These are phyloP conservation scores for Oncorhynchus masou DNA, from an alignment of 2,113 vertebrate genomes.

Conservation along the genomic window DNA sequence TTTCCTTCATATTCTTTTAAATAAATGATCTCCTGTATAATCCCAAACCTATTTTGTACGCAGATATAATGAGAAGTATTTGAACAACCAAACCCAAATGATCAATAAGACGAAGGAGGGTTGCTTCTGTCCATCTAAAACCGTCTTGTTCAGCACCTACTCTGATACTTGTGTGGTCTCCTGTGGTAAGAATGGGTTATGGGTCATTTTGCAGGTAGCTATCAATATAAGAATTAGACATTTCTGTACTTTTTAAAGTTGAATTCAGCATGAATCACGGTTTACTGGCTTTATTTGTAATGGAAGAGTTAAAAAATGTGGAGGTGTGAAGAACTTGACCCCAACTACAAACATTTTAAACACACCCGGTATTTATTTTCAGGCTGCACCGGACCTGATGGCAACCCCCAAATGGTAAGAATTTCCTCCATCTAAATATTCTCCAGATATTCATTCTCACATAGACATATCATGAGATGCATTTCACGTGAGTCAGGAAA, in stretches of 20 bases:
- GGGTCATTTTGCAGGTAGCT: not conserved
- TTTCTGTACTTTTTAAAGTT: too few relatives aligned
- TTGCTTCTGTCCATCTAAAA: constrained; percentile 80
- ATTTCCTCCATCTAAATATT: not conserved
- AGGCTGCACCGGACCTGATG: constrained; percentile 83
- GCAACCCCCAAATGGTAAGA: constrained; percentile 74
- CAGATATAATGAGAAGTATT: constrained; percentile 13
- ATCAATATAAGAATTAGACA: too few relatives aligned
- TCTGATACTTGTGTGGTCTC: constrained; percentile 64
- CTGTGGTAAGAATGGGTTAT: constrained; percentile 68
- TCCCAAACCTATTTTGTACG: not conserved
- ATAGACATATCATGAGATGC: not conserved
- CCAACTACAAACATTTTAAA: not conserved
- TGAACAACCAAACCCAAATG: not conserved
- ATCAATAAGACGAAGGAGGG: constrained; percentile 73
- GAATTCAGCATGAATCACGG: too few relatives aligned
- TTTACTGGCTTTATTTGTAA: not conserved
- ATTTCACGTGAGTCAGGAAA: not conserved
- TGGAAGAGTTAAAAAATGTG: not conserved
- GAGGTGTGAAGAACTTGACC: not conserved
- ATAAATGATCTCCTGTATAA: not conserved
- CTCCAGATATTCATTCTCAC: not conserved
- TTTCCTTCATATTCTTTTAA: not conserved
- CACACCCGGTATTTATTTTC: constrained; percentile 25
- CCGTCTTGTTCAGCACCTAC: constrained; percentile 54